Conservation (phyloP, 2,888 invertebrate genomes). For the Temnothorax rugatulus region DNA sequence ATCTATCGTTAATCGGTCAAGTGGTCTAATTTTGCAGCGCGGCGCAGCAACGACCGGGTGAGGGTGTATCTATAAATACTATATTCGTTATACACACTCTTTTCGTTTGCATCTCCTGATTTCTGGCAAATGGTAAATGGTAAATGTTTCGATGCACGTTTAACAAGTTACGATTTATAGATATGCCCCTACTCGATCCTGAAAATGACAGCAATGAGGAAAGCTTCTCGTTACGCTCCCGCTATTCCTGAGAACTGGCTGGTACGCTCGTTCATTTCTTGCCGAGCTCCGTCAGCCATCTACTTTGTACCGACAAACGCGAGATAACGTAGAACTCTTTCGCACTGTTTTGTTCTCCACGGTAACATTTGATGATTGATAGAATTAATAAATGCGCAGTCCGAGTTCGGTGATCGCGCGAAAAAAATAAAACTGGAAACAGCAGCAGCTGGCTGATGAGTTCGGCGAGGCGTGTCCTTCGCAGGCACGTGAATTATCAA, state of each 20-base stretch:
- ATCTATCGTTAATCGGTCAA: constrained; percentile 58
- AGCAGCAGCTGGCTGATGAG: constrained; percentile 77
- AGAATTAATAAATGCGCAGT: neutral
- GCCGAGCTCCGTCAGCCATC: constrained; percentile 79
- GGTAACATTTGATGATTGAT: neutral
- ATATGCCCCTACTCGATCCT: constrained; percentile 34
- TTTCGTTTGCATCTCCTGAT: neutral
- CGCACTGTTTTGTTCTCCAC: neutral
- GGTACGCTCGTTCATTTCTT: constrained; percentile 76
- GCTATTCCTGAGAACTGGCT: constrained; percentile 82
- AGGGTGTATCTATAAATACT: constrained; percentile 50
- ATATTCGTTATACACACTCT: neutral
- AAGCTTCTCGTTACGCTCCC: constrained; percentile 82
- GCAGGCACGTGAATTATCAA: constrained; percentile 60
- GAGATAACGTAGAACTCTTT: neutral
- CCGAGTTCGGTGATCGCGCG: neutral
- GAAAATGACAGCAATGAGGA: constrained; percentile 73
- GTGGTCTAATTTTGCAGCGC: constrained; percentile 72
- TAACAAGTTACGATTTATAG: constrained; percentile 32
- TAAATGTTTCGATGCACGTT: neutral
- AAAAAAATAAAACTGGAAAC: neutral
- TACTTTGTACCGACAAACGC: constrained; percentile 22
- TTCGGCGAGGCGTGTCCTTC: constrained; percentile 68
- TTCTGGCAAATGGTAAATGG: neutral
- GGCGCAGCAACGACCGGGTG: constrained; percentile 69